Evolutionary conservation across 2,797 vertebrate genomes (phyloP).

Genomic region (Cichlasoma orientale): DNA sequence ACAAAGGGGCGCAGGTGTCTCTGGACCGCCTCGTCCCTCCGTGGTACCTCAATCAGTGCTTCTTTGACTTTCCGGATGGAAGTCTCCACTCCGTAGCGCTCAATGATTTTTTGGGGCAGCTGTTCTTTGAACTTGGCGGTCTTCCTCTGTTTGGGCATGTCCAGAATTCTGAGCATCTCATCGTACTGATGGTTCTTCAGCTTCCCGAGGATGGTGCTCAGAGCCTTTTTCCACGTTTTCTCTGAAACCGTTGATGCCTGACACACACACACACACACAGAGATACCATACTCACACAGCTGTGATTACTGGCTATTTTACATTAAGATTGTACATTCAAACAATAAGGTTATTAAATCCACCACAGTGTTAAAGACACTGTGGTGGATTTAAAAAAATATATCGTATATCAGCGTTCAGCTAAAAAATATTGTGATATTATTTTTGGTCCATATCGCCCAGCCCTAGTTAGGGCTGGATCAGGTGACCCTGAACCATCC

Average conservation of each 20-base stretch:
- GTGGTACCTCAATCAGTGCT: not conserved
- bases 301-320: not conserved
- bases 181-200: not conserved
- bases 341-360: not conserved
- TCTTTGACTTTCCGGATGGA: not conserved
- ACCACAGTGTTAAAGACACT: not conserved
- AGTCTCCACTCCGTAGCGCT: fast-evolving
- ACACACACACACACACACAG: not conserved
- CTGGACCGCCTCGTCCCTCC: not conserved
- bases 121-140: not conserved
- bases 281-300: not conserved
- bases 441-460: too few relatives aligned
- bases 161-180: not conserved
- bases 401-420: too few relatives aligned
- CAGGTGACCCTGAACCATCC: too few relatives aligned
- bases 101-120: not conserved
- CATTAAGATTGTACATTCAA: not conserved
- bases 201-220: not conserved
- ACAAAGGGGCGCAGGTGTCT: not conserved
- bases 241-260: not conserved
- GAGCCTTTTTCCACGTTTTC: not conserved
- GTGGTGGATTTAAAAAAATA: too few relatives aligned
- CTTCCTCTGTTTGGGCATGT: not conserved
- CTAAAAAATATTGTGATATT: too few relatives aligned
- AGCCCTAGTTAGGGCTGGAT: too few relatives aligned